These are phyloP conservation scores for Neoniphon sammara DNA, from an alignment of 2,797 vertebrate species.

Conservation along the genomic window DNA sequence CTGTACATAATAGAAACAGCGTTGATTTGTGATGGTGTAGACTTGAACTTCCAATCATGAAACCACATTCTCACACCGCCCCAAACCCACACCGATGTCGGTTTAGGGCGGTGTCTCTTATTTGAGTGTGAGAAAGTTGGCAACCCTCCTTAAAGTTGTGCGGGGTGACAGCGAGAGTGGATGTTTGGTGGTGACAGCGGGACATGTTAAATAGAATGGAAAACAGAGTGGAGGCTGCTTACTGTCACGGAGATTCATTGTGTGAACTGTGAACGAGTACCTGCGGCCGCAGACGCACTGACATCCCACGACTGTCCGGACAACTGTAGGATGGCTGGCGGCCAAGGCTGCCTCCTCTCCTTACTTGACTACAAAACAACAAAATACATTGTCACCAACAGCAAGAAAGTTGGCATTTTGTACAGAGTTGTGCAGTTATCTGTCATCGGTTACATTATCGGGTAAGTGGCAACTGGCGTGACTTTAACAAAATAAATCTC, in stretches of 20 bases:
- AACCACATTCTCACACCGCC: too few relatives aligned
- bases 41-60: too few relatives aligned
- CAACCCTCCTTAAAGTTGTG: too few relatives aligned
- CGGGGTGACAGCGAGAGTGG: too few relatives aligned
- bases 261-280: neutral
- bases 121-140: too few relatives aligned
- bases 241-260: neutral
- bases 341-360: constrained; percentile 67
- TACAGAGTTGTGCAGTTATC: constrained; percentile 88
- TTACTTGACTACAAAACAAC: constrained; percentile 91
- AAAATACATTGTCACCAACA: constrained; percentile 89
- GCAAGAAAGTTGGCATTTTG: constrained; percentile 92
- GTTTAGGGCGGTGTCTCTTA: too few relatives aligned
- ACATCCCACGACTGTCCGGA: neutral
- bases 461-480: constrained; percentile 65
- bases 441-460: constrained; percentile 87
- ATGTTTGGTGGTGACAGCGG: too few relatives aligned
- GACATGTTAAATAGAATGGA: too few relatives aligned
- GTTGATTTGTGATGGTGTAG: too few relatives aligned
- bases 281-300: neutral
- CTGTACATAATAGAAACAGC: too few relatives aligned
- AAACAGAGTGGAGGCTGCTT: neutral
- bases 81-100: too few relatives aligned
- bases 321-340: constrained; percentile 66
- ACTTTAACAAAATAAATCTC: neutral